phyloP scores from a whole-genome alignment of 2,797 vertebrate species.

The Lepilemur septentrionalis region DNA sequence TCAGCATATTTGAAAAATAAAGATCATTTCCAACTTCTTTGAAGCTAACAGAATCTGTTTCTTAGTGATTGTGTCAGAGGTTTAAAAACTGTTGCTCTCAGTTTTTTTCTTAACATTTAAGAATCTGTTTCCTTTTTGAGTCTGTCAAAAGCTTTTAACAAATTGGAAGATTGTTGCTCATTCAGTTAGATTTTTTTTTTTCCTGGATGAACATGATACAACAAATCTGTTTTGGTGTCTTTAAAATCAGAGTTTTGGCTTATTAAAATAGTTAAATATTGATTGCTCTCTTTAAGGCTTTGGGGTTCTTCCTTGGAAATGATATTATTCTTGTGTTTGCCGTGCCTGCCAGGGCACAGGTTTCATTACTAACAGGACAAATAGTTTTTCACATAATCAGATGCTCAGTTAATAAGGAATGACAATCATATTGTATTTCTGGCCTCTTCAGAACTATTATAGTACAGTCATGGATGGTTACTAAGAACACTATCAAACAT shows the following conservation, averaged over 20 bases:
- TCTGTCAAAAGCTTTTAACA: slow-evolving; percentile 77
- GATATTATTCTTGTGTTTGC: neutral
- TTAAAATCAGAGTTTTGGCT: slow-evolving; percentile 77
- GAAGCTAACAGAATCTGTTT: slow-evolving; percentile 79
- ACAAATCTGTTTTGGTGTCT: slow-evolving; percentile 84
- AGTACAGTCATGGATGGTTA: neutral
- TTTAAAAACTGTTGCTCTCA: slow-evolving; percentile 80
- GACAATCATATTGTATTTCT: neutral
- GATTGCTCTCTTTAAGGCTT: slow-evolving; percentile 78
- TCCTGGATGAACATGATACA: slow-evolving; percentile 74
- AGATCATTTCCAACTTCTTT: slow-evolving; percentile 73
- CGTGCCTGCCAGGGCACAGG: neutral
- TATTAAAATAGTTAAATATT: slow-evolving; percentile 80
- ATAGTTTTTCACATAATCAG: neutral
- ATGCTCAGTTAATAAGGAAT: neutral
- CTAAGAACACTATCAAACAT: slow-evolving; percentile 3
- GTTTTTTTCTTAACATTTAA: slow-evolving; percentile 77
- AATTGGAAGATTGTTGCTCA: slow-evolving; percentile 77
- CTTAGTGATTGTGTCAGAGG: slow-evolving; percentile 75
- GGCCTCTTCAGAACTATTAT: neutral
- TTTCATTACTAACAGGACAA: slow-evolving; percentile 20
- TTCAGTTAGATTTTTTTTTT: slow-evolving; percentile 60
- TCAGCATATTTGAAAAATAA: slow-evolving; percentile 75
- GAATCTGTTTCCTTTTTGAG: slow-evolving; percentile 82
- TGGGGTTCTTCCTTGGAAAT: slow-evolving; percentile 39